Base-by-base conservation (phyloP, 35 echinoderm and acorn worm species). In the Ophiothrix spiculata region DNA sequence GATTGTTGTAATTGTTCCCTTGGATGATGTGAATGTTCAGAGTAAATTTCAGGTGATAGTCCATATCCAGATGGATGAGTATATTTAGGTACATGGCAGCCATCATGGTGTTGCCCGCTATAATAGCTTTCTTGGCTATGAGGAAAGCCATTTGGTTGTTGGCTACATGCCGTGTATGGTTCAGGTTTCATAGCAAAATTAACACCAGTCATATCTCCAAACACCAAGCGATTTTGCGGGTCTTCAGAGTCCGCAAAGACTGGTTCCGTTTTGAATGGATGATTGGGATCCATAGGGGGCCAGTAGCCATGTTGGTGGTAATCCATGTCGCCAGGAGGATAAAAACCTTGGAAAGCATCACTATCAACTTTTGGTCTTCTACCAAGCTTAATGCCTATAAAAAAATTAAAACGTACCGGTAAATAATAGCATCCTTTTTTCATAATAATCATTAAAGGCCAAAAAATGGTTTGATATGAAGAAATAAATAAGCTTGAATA, bases 351-450 rank as follows among this genome's bases (percentile, higher is more conserved):
- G 19, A 95, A 77, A 4, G 86, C 80, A 35, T 93, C 94, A 37
- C 90, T 87, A 23, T 99, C 96, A 8, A 90, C 86, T 83, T 99
- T 99, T 1, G 96, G 96, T 31, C 96, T 56, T 56, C 96, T 56
- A 37, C 96, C 96, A 3, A 99, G 78, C 88, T 99, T 99, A 31
- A 99, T 99, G 34, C 96, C 96, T 99, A 39, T 14, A 94, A 76
- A 45, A 25, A 31, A 37, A 81, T 33, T 63, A 80, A 11, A 91
- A 79, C n/a, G n/a, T n/a, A n/a, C n/a, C n/a, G n/a, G n/a, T n/a
- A 85, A 15, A 31, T 0, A 60, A 37, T 80, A 11, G 4, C 10
- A 32, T 14, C 36, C 0, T 6, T 36, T 78, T 35, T 28, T 78
- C 0, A 78, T 60, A 25, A 35, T n/a, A 75, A 33, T 75, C n/a